Base-by-base conservation (phyloP, 1,140 invertebrate species). In the Metaphire vulgaris region DNA sequence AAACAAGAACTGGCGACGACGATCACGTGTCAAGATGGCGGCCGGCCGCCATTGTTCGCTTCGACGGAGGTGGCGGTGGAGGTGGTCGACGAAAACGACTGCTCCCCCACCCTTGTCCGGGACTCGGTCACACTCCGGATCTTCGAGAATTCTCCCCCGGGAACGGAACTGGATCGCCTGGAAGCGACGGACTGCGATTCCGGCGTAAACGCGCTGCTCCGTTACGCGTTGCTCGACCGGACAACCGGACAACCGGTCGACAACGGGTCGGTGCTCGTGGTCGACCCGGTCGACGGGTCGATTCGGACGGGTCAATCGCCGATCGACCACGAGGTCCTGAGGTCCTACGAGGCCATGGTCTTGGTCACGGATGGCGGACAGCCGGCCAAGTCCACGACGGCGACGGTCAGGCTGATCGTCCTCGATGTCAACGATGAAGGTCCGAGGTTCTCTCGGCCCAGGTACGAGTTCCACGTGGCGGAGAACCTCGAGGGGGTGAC, bases 41-140 rank as follows among this genome's bases (percentile, higher is more conserved):
- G 77, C 16, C n/a, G n/a, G n/a, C n/a, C n/a, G n/a, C n/a, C n/a
- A n/a, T 33, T 75, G 26, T 91, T 90, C 77, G 90, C 92, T 0
- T 88, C 89, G 21, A 90, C 92, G 0, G 90, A 89, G 64, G 88
- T 97, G 1, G 87, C 88, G 28, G 89, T 97, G 1, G 87, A 88
- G 1, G 89, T 98, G 0, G 83, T 90, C 0, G 94, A 97, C 82
- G 91, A 92, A 79, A 97, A 98, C 83, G 95, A 97, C 85, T 95
- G 97, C 83, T 89, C 90, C 74, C 95, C 95, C 0, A 86, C 91
- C 14, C 96, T 97, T 83, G 89, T 90, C 0, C 88, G 91, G 65
- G 88, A 89, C 69, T 87, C 91, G 26, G 97, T 95, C 83, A 89
- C 90, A 69, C 95, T 95, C 81, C 89, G 90, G 21, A 79, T 85